Evolutionary conservation across 2,888 invertebrate species (phyloP).

Genomic region (Epinotia bilunana): DNA sequence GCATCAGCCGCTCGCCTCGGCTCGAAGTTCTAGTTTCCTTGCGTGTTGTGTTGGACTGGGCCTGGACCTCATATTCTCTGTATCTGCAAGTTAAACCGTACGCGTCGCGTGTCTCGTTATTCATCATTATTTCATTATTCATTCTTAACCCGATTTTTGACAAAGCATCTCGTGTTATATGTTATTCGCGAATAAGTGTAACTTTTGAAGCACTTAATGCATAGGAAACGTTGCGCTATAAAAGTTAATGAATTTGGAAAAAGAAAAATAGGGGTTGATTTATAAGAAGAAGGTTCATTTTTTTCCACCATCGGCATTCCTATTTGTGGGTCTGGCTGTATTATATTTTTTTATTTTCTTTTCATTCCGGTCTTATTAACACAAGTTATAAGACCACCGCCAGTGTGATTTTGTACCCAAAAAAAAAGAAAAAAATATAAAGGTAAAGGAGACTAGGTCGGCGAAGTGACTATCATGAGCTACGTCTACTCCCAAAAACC

Average conservation of each 20-base stretch:
- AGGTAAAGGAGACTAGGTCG: constrained; percentile 26
- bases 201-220: neutral
- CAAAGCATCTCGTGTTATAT: neutral
- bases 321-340: constrained; percentile 45
- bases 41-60: neutral
- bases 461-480: constrained; percentile 68
- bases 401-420: constrained; percentile 46
- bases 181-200: neutral
- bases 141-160: neutral
- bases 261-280: neutral
- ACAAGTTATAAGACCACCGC: constrained; percentile 62
- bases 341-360: constrained; percentile 48
- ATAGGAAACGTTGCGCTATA: neutral
- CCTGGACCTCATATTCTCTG: too few species aligned
- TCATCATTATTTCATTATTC: too few species aligned
- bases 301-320: constrained; percentile 2
- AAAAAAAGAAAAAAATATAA: constrained; percentile 34
- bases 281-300: neutral
- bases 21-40: neutral
- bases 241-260: neutral
- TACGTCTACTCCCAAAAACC: constrained; percentile 62
- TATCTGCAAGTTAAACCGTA: too few species aligned
- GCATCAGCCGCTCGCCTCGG: constrained; percentile 42
- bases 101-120: too few species aligned
- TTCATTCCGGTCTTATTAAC: constrained; percentile 64